Evolutionary conservation across 2,888 invertebrate species (phyloP).

Genomic region (Tetrapedia diversipes): DNA sequence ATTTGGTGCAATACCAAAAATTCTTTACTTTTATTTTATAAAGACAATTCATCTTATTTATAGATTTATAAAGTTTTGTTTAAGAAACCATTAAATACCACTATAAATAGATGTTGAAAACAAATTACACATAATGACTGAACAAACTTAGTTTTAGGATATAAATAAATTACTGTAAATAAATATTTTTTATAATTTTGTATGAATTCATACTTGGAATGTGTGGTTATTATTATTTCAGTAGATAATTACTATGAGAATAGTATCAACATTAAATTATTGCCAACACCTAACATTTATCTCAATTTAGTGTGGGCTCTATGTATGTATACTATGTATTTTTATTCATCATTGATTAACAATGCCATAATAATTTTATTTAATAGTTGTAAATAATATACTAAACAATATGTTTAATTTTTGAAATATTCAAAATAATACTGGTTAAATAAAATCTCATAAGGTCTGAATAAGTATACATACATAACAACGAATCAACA

Average conservation of each 20-base stretch:
- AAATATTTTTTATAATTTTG: constrained; percentile 52
- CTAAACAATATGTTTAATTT: neutral
- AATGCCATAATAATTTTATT: neutral
- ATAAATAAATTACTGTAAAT: constrained; percentile 35
- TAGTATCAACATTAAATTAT: neutral
- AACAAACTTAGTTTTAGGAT: constrained; percentile 18
- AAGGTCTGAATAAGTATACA: constrained; percentile 4
- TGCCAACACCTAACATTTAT: neutral
- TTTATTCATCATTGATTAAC: neutral
- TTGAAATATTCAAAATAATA: neutral
- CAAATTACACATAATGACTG: constrained; percentile 13
- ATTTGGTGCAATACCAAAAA: constrained; percentile 18
- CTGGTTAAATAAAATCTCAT: neutral
- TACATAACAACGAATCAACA: constrained; percentile 15
- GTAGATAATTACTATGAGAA: constrained; percentile 2
- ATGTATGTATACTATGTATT: constrained; percentile 14
- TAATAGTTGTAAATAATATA: constrained; percentile 6
- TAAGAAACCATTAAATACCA: neutral
- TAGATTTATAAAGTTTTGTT: constrained; percentile 6
- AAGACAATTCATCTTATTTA: neutral
- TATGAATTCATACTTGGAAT: constrained; percentile 11
- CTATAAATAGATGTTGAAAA: neutral
- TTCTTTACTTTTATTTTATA: constrained; percentile 25
- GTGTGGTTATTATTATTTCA: neutral
- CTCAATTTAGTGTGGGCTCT: neutral